Evolutionary conservation across 2,888 invertebrate species (phyloP).

Genomic region (Archips crataeganus): DNA sequence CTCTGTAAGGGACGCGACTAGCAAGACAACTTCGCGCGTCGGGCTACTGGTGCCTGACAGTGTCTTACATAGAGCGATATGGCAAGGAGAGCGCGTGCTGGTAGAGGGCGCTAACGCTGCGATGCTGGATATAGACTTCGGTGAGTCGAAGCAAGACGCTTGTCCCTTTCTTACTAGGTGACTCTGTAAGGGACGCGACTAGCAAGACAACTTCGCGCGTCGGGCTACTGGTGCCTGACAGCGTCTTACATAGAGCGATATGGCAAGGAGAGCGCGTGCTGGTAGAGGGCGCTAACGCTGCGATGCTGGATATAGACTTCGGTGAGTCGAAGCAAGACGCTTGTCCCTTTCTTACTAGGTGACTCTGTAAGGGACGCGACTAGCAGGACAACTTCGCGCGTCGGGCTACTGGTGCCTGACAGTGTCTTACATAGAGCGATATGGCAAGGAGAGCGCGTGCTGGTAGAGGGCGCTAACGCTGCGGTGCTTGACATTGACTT

Average conservation of each 20-base stretch:
- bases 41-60: no score
- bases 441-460: constrained; percentile 90
- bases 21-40: no score
- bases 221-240: constrained; percentile 95
- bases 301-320: constrained; percentile 99
- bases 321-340: constrained; percentile 80
- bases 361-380: no score
- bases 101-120: constrained; percentile 99
- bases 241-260: constrained; percentile 94
- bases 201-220: no score
- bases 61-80: constrained; percentile 90
- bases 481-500: constrained; percentile 99
- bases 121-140: constrained; percentile 99
- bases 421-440: constrained; percentile 95
- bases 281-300: constrained; percentile 99
- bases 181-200: no score
- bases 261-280: constrained; percentile 92
- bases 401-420: constrained; percentile 94
- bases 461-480: constrained; percentile 99
- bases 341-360: no score
- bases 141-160: constrained; percentile 69
- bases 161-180: no score
- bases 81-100: constrained; percentile 92
- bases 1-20: no score
- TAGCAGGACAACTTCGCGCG: no score